These are phyloP conservation scores for Ctenopoma multispine DNA, from an alignment of 2,797 vertebrate genomes.

Conservation along the genomic window DNA sequence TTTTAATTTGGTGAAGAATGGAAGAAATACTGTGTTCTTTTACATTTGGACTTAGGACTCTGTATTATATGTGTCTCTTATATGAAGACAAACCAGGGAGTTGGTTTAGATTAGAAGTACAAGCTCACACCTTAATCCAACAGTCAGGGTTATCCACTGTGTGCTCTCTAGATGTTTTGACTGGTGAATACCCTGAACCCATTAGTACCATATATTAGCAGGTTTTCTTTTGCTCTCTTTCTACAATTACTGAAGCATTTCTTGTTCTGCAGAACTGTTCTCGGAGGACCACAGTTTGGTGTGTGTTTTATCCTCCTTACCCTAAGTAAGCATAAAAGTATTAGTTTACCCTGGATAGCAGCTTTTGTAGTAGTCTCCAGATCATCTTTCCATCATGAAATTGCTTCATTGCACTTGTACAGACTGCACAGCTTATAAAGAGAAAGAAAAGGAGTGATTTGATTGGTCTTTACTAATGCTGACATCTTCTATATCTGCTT, in stretches of 20 bases:
- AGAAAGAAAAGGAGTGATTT: not conserved
- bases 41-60: too few relatives aligned
- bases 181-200: not conserved
- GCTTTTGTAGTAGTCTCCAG: conserved; percentile 5
- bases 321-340: conserved; percentile 11
- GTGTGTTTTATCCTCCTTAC: conserved; percentile 4
- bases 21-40: too few relatives aligned
- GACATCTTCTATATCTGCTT: not conserved
- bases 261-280: not conserved
- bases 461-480: conserved; percentile 10
- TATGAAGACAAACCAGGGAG: not conserved
- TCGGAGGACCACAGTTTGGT: not conserved
- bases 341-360: conserved; percentile 15
- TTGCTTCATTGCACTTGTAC: not conserved
- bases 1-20: too few relatives aligned
- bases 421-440: not conserved
- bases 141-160: too few relatives aligned
- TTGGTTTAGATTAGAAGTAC: too few relatives aligned
- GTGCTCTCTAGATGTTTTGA: not conserved
- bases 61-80: not conserved
- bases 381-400: conserved; percentile 15
- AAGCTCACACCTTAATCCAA: not conserved
- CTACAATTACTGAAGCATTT: not conserved
- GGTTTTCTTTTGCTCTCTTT: not conserved
- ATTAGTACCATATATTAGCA: not conserved